A percentile compares a stretch with the other conserved stretches of the same genome.
phyloP scores from a whole-genome alignment of 1,140 invertebrate genomes.

The Tribolium madens region DNA sequence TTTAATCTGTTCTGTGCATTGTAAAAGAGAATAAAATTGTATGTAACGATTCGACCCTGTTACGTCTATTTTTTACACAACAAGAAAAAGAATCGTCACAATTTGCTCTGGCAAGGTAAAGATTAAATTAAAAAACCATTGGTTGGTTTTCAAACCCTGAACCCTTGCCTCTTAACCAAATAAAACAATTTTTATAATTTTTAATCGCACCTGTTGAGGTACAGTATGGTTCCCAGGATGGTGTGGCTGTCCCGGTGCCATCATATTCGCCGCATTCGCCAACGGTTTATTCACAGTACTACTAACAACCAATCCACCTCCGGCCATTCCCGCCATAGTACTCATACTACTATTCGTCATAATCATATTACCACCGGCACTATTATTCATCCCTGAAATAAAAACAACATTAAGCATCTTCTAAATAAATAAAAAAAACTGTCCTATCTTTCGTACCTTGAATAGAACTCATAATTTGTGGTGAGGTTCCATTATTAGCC shows the following conservation, averaged over 20 bases:
- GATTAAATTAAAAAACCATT: slow-evolving; percentile 37
- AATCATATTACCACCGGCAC: slow-evolving; percentile 75
- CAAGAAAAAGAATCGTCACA: background rate
- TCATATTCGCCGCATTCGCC: slow-evolving; percentile 67
- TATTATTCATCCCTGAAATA: slow-evolving; percentile 72
- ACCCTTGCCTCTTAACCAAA: slow-evolving; percentile 5
- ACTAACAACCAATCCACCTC: slow-evolving; percentile 72
- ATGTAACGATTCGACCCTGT: slow-evolving; percentile 2
- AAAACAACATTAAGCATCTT: slow-evolving; percentile 4
- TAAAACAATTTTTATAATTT: background rate
- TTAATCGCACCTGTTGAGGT: slow-evolving; percentile 65
- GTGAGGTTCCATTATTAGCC: slow-evolving; percentile 72
- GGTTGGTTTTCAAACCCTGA: slow-evolving; percentile 27
- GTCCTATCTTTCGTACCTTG: slow-evolving; percentile 67
- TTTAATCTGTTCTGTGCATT: background rate
- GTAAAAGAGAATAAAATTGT: slow-evolving; percentile 27
- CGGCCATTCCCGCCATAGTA: slow-evolving; percentile 72
- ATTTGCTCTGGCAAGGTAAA: slow-evolving; percentile 31
- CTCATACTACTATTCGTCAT: slow-evolving; percentile 79
- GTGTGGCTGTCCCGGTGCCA: slow-evolving; percentile 63
- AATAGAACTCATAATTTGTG: slow-evolving; percentile 75
- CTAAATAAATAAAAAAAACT: background rate
- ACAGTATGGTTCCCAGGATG: slow-evolving; percentile 65
- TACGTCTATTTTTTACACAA: background rate
- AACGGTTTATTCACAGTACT: slow-evolving; percentile 79